Evolutionary conservation across 2,888 invertebrate species (phyloP).

Genomic region (Harpalus rufipes): DNA sequence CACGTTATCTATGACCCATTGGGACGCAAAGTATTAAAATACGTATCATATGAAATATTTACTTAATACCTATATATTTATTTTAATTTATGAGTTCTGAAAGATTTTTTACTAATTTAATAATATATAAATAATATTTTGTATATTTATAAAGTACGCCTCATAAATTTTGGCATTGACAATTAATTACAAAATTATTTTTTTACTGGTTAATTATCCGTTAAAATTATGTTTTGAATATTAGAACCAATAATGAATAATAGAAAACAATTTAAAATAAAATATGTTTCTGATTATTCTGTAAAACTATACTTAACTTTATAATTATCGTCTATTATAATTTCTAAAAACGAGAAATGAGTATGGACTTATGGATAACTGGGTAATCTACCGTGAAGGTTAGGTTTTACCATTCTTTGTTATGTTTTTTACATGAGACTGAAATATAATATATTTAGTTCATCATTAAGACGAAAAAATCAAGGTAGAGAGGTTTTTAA

Average conservation of each 20-base stretch:
- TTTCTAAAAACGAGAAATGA: neutral
- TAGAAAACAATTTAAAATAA: neutral
- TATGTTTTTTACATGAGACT: slow-evolving; percentile 4
- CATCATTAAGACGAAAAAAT: neutral
- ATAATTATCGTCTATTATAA: neutral
- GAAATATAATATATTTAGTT: slow-evolving; percentile 1
- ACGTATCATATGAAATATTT: too few species aligned
- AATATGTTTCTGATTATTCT: neutral
- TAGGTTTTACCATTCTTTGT: slow-evolving; percentile 16
- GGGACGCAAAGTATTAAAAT: too few species aligned
- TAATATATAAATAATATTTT: too few species aligned
- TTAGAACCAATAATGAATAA: neutral
- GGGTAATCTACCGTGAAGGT: slow-evolving; percentile 44
- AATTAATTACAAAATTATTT: too few species aligned
- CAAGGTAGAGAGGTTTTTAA: slow-evolving; percentile 11
- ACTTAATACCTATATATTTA: too few species aligned
- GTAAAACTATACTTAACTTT: neutral
- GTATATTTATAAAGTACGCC: too few species aligned
- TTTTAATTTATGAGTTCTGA: too few species aligned
- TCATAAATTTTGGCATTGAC: too few species aligned
- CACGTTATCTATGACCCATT: too few species aligned
- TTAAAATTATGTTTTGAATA: too few species aligned
- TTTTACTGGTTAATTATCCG: too few species aligned
- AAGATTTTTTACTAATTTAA: too few species aligned
- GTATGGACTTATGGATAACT: neutral